phyloP scores from a whole-genome alignment of 92 coral and sea anemone genomes.

The Zoanthus sociatus region DNA sequence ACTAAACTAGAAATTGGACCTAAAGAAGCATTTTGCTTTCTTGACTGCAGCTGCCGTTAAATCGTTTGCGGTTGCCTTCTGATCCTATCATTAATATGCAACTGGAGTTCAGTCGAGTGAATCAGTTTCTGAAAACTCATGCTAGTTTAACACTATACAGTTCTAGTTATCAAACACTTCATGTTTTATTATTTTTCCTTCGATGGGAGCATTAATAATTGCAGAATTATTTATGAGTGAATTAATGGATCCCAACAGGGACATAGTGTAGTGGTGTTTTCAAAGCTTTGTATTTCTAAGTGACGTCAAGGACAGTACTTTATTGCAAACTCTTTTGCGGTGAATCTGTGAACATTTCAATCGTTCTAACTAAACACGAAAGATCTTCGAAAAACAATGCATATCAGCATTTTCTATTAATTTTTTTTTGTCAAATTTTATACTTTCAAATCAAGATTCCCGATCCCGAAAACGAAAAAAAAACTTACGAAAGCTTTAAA shows the following conservation, averaged over 20 bases:
- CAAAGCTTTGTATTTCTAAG: neutral
- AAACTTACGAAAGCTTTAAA: neutral
- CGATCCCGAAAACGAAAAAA: neutral
- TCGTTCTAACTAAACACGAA: neutral
- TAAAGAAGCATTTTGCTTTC: neutral
- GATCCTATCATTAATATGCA: slow-evolving; percentile 22
- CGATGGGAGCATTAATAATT: slow-evolving; percentile 37
- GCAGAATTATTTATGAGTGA: slow-evolving; percentile 19
- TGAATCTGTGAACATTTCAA: neutral
- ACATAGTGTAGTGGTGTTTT: slow-evolving; percentile 9
- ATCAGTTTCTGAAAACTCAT: neutral
- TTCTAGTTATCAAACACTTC: slow-evolving; percentile 11
- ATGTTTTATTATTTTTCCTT: slow-evolving; percentile 22
- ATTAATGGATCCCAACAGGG: slow-evolving; percentile 15
- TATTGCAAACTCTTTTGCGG: slow-evolving; percentile 2
- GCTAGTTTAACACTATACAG: slow-evolving; percentile 10
- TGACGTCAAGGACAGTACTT: slow-evolving; percentile 30
- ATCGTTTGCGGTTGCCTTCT: neutral
- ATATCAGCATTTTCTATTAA: slow-evolving; percentile 8
- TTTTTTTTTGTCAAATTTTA: neutral
- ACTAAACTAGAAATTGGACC: neutral
- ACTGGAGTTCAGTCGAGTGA: neutral
- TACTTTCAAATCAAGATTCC: neutral
- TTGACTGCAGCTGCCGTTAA: slow-evolving; percentile 19
- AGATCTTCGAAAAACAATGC: neutral